A percentile compares a stretch with the other conserved stretches of the same genome.
phyloP scores from a whole-genome alignment of 1,140 invertebrate genomes.

The Calephelis nemesis region DNA sequence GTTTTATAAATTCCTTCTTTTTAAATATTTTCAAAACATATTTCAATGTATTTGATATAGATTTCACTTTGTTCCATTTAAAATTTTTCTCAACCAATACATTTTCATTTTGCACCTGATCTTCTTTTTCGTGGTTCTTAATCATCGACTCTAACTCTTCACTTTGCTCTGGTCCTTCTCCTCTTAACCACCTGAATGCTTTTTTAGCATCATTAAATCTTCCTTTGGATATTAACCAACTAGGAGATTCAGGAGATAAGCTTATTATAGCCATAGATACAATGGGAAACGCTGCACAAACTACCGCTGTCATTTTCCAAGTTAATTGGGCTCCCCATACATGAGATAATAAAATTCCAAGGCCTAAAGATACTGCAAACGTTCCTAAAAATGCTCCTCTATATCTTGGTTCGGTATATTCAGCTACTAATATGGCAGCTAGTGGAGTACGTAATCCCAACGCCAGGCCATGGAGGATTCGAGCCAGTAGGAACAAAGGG shows the following conservation, averaged over 20 bases:
- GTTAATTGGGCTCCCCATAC: slow-evolving; percentile 65
- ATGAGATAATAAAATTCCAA: slow-evolving; percentile 66
- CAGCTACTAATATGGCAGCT: slow-evolving; percentile 66
- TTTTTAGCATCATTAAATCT: slow-evolving; percentile 62
- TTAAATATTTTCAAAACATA: slow-evolving; percentile 60
- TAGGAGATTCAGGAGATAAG: slow-evolving; percentile 65
- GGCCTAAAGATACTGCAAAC: slow-evolving; percentile 63
- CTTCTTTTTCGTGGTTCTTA: slow-evolving; percentile 52
- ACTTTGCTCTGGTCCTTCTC: slow-evolving; percentile 48
- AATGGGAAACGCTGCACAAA: slow-evolving; percentile 60
- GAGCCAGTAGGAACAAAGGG: slow-evolving; percentile 54
- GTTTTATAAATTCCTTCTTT: slow-evolving; percentile 70
- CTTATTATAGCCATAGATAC: slow-evolving; percentile 66
- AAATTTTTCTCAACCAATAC: slow-evolving; percentile 34
- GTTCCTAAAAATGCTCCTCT: slow-evolving; percentile 66
- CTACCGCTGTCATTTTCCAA: slow-evolving; percentile 64
- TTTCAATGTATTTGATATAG: slow-evolving; percentile 46
- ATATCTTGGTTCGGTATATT: slow-evolving; percentile 69
- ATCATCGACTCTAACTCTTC: slow-evolving; percentile 65
- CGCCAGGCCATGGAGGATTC: slow-evolving; percentile 62
- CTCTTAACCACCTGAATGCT: slow-evolving; percentile 66
- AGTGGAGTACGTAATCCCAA: slow-evolving; percentile 62
- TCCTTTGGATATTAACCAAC: slow-evolving; percentile 66
- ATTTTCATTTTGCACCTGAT: slow-evolving; percentile 38
- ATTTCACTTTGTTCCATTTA: slow-evolving; percentile 43